Evolutionary conservation across 2,113 vertebrate genomes (phyloP).

Genomic region (Eulemur rufifrons): DNA sequence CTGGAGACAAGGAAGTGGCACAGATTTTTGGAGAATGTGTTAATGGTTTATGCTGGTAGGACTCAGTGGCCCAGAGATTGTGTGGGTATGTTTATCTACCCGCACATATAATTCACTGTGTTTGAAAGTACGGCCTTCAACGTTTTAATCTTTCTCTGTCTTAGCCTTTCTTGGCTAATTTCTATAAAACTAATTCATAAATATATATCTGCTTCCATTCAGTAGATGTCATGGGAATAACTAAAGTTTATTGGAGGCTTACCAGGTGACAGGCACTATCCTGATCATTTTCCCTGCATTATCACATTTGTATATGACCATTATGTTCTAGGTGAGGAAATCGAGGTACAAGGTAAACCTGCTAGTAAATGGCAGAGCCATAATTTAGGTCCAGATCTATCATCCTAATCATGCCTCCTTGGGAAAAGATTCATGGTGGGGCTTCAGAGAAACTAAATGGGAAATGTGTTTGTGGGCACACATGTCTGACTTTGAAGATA

Average conservation of each 20-base stretch:
- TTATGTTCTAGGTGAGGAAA: background rate
- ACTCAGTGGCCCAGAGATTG: background rate
- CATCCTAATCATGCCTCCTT: background rate
- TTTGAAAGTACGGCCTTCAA: background rate
- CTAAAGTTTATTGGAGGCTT: background rate
- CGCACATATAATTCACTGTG: background rate
- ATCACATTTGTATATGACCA: background rate
- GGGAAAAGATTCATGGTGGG: background rate
- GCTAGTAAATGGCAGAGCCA: background rate
- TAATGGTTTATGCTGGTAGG: background rate
- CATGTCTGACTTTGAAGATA: background rate
- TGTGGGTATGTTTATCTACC: background rate
- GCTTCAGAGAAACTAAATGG: background rate
- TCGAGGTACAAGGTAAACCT: background rate
- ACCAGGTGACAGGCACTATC: background rate
- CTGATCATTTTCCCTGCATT: background rate
- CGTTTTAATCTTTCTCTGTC: background rate
- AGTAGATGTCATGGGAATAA: background rate
- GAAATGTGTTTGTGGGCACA: background rate
- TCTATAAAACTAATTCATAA: conserved; percentile 11
- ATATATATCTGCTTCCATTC: background rate
- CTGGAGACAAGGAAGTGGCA: background rate
- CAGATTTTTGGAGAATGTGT: background rate
- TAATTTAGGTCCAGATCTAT: background rate
- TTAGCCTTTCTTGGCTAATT: conserved; percentile 1